These are phyloP conservation scores for Pangasianodon gigas DNA, from an alignment of 2,113 vertebrate genomes.

Conservation along the genomic window DNA sequence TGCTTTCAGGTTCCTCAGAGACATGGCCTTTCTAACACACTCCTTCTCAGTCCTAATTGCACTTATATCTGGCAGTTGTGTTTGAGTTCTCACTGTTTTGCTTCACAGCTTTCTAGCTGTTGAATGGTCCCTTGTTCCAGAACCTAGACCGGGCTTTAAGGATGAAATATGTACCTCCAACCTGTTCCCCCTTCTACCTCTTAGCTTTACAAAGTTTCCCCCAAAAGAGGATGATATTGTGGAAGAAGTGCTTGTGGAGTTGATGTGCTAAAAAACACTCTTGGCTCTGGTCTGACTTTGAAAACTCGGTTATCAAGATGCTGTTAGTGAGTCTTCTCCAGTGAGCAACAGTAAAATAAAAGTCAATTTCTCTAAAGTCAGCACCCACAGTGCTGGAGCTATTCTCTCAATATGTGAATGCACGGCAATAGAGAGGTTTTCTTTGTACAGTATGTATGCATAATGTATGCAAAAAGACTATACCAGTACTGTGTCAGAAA, in stretches of 20 bases:
- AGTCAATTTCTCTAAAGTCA: not conserved
- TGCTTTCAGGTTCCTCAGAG: slow-evolving; percentile 21
- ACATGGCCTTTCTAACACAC: not conserved
- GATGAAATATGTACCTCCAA: not conserved
- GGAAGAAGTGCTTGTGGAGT: not conserved
- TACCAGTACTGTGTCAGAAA: not conserved
- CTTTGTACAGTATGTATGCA: not conserved
- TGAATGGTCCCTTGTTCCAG: not conserved
- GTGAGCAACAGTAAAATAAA: slow-evolving; percentile 7
- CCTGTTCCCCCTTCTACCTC: not conserved
- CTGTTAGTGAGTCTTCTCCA: not conserved
- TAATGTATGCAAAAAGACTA: not conserved
- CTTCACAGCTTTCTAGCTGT: not conserved
- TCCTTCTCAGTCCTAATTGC: slow-evolving; percentile 28
- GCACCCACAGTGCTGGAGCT: not conserved
- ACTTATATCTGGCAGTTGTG: not conserved
- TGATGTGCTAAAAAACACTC: not conserved
- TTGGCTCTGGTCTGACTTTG: not conserved
- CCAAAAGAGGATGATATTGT: not conserved
- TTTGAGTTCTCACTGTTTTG: not conserved
- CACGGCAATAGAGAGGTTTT: not conserved
- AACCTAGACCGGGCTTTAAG: not conserved
- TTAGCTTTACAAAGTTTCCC: not conserved
- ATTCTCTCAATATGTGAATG: not conserved
- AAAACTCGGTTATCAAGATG: slow-evolving; percentile 12